phyloP scores from a whole-genome alignment of 2,797 vertebrate genomes.

The Sitta carolinensis region DNA sequence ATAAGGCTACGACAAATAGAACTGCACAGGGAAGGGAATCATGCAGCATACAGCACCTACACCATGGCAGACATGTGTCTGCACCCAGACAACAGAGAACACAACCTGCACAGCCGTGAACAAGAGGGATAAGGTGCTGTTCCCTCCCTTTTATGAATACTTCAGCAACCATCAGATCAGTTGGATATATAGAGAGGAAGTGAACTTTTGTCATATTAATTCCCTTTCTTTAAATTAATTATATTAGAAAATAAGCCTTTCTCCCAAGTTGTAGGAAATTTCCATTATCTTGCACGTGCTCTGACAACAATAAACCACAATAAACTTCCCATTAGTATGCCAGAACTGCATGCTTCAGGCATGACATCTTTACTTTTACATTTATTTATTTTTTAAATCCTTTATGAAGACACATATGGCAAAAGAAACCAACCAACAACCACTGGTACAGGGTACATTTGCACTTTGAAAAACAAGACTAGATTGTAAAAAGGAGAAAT shows the following conservation, averaged over 20 bases:
- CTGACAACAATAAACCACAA: constrained; percentile 32
- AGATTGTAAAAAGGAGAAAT: not conserved
- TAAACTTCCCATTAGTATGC: constrained; percentile 15
- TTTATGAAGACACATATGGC: constrained; percentile 8
- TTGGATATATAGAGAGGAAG: not conserved
- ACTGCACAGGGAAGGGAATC: not conserved
- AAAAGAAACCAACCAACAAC: not conserved
- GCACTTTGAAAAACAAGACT: not conserved
- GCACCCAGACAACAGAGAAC: not conserved
- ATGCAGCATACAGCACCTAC: not conserved
- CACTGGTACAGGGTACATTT: not conserved
- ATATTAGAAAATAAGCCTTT: not conserved
- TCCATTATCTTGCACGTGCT: constrained; percentile 2
- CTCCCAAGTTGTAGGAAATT: constrained; percentile 11
- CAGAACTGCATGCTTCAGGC: constrained; percentile 1
- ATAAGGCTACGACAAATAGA: not conserved
- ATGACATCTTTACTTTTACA: constrained; percentile 24
- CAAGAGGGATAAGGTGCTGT: not conserved
- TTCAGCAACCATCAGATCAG: not conserved
- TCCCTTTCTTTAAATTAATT: not conserved
- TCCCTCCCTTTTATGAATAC: not conserved
- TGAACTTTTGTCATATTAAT: not conserved
- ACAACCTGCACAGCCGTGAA: not conserved
- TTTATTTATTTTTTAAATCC: constrained; percentile 7
- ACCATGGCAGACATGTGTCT: not conserved